phyloP scores from a whole-genome alignment of 23 tunicate genomes.

The Ciona savignyi region DNA sequence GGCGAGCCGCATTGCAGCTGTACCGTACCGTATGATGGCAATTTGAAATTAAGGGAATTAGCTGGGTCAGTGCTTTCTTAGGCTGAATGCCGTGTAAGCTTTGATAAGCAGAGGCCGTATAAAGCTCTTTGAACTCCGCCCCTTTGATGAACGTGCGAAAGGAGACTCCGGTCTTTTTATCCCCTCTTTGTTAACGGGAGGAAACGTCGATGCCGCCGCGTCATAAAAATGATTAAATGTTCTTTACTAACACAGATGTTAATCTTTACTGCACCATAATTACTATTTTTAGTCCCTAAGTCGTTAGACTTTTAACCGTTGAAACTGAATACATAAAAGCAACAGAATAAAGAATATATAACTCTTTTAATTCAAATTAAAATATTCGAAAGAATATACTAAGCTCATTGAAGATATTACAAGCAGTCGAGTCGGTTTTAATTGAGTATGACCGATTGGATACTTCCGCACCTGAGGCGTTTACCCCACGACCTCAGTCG shows the following conservation, averaged over 20 bases:
- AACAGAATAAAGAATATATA: too few relatives aligned
- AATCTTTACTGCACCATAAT: too few relatives aligned
- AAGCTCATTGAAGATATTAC: too few relatives aligned
- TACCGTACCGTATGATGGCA: not conserved
- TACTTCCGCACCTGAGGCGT: not conserved
- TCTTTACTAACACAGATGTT: not conserved
- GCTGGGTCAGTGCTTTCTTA: not conserved
- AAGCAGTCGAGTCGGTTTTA: too few relatives aligned
- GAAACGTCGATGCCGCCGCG: not conserved
- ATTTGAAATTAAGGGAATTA: not conserved
- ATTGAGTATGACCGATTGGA: not conserved
- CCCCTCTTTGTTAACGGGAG: not conserved
- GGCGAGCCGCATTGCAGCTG: not conserved
- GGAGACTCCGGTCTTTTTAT: not conserved
- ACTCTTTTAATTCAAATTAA: too few relatives aligned
- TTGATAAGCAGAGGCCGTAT: not conserved
- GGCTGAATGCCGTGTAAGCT: not conserved
- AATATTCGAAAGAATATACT: too few relatives aligned
- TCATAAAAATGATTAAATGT: not conserved
- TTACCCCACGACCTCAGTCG: not conserved
- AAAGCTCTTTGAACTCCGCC: constrained; percentile 1
- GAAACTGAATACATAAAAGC: too few relatives aligned
- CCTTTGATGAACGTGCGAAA: constrained; percentile 1
- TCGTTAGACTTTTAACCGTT: too few relatives aligned
- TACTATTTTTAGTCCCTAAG: too few relatives aligned